Conservation (phyloP, 1,140 invertebrate species). For the Psix sp. region DNA sequence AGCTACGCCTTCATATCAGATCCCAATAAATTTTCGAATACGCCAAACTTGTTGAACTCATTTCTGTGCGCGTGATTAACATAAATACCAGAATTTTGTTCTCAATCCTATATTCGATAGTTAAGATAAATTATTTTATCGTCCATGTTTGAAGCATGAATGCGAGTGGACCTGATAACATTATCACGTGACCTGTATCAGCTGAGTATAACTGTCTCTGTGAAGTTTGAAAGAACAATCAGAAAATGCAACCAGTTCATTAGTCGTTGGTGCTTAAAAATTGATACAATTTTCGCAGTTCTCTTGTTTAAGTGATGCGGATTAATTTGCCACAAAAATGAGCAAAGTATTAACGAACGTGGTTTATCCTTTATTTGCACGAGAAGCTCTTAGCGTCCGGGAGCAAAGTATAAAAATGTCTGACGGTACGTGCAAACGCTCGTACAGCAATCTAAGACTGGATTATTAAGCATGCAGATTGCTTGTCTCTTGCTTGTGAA, state of each 20-base stretch:
- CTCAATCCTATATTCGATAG: slow-evolving; percentile 20
- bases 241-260: not conserved
- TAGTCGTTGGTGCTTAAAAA: not conserved
- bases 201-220: slow-evolving; percentile 13
- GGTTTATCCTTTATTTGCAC: slow-evolving; percentile 37
- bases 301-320: not conserved
- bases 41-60: slow-evolving; percentile 6
- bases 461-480: slow-evolving; percentile 66
- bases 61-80: slow-evolving; percentile 6
- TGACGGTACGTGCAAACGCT: slow-evolving; percentile 39
- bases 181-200: slow-evolving; percentile 25
- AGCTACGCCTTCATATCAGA: no score
- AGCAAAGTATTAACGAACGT: slow-evolving; percentile 26
- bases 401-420: slow-evolving; percentile 34
- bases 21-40: no score
- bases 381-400: slow-evolving; percentile 23
- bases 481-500: slow-evolving; percentile 62
- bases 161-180: slow-evolving; percentile 7
- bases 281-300: not conserved
- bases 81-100: slow-evolving; percentile 16
- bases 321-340: slow-evolving; percentile 6
- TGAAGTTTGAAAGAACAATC: not conserved
- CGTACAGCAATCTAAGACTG: slow-evolving; percentile 35
- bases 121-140: slow-evolving; percentile 31
- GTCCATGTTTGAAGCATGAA: not conserved